A percentile compares a stretch with the other conserved stretches of the same genome.
Conservation (phyloP, 2,888 invertebrate genomes). For the Neuroscelio doddi region DNA sequence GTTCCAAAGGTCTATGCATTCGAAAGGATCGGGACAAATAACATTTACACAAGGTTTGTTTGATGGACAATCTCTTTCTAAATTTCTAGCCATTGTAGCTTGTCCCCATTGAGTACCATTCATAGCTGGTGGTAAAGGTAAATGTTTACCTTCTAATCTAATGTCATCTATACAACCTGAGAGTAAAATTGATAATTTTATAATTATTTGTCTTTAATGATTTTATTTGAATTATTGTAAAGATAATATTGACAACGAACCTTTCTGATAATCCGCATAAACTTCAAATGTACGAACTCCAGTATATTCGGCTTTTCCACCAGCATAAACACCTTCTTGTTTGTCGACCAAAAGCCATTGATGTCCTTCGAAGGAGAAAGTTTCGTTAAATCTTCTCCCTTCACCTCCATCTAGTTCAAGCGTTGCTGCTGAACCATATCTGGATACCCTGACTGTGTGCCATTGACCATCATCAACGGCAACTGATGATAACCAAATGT, state of each 20-base stretch:
- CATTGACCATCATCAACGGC: constrained; percentile 96
- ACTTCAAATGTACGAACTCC: constrained; percentile 95
- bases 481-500: constrained; percentile 91
- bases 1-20: constrained; percentile 98
- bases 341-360: constrained; percentile 94
- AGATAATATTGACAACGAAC: constrained; percentile 69
- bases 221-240: not conserved
- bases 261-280: constrained; percentile 95
- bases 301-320: constrained; percentile 96
- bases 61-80: constrained; percentile 93
- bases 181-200: constrained; percentile 4
- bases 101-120: constrained; percentile 97
- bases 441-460: constrained; percentile 93
- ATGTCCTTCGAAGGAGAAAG: constrained; percentile 91
- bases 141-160: constrained; percentile 93
- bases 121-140: constrained; percentile 95
- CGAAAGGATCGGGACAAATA: constrained; percentile 93
- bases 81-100: constrained; percentile 93
- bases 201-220: not conserved
- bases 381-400: constrained; percentile 93
- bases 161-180: constrained; percentile 88
- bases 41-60: constrained; percentile 96
- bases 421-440: constrained; percentile 94
- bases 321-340: constrained; percentile 95
- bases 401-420: constrained; percentile 96